A percentile compares a stretch with the other conserved stretches of the same genome.
phyloP scores from a whole-genome alignment of 2,797 vertebrate species.

The Hapalemur alaotrensis region DNA sequence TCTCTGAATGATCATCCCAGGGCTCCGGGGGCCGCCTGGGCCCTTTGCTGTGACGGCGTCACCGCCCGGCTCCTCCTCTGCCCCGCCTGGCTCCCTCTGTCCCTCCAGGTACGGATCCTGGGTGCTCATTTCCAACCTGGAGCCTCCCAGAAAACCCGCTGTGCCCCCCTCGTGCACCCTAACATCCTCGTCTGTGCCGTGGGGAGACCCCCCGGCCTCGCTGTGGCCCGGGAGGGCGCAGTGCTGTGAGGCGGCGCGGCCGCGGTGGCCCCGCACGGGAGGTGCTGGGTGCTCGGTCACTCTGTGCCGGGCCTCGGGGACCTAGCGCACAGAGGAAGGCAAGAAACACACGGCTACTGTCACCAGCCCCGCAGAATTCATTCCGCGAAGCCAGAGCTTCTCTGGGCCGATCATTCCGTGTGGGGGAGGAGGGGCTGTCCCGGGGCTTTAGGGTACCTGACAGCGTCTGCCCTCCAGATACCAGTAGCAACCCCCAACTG shows the following conservation, averaged over 20 bases:
- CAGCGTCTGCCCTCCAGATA: not conserved
- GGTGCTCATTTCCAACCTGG: not conserved
- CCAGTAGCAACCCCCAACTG: not conserved
- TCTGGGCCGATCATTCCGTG: rapidly evolving
- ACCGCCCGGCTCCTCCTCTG: rapidly evolving
- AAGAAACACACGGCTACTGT: rapidly evolving
- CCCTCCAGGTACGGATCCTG: not conserved
- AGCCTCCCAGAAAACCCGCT: not conserved
- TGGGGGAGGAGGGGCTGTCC: not conserved
- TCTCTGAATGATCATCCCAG: not conserved
- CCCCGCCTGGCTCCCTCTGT: not conserved
- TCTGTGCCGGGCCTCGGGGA: rapidly evolving
- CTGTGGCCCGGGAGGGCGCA: rapidly evolving
- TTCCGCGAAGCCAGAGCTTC: not conserved
- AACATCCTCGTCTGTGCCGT: rapidly evolving
- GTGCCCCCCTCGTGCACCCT: not conserved
- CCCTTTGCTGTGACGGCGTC: rapidly evolving
- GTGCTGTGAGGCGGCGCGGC: rapidly evolving
- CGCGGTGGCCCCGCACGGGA: rapidly evolving
- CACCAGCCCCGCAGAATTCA: rapidly evolving
- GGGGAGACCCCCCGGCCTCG: rapidly evolving
- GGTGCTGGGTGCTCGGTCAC: rapidly evolving
- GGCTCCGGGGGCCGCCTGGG: rapidly evolving
- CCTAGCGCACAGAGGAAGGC: not conserved
- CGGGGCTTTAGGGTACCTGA: rapidly evolving